phyloP scores from a whole-genome alignment of 2,888 invertebrate genomes.

The Rambutsinella grinnellia region DNA sequence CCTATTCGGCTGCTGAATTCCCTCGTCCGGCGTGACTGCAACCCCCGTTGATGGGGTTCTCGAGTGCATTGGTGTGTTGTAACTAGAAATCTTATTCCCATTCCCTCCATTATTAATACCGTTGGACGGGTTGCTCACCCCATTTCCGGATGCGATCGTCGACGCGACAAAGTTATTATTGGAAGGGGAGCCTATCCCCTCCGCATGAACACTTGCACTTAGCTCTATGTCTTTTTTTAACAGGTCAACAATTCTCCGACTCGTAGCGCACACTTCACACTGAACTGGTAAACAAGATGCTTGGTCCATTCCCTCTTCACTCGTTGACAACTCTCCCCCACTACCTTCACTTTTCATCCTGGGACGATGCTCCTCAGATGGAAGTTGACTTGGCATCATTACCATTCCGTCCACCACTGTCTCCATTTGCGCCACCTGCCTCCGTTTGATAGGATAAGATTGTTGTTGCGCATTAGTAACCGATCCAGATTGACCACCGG shows the following conservation, averaged over 20 bases:
- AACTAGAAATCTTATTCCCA: slow-evolving; percentile 66
- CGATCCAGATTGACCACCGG: background rate
- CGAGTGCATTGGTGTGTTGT: slow-evolving; percentile 73
- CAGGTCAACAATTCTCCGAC: slow-evolving; percentile 67
- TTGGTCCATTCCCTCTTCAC: slow-evolving; percentile 5
- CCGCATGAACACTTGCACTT: slow-evolving; percentile 30
- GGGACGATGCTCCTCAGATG: background rate
- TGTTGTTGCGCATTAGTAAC: background rate
- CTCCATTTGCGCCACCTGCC: background rate
- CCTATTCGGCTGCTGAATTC: slow-evolving; percentile 24
- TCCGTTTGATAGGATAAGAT: background rate
- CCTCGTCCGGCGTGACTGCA: slow-evolving; percentile 74
- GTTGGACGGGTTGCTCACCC: slow-evolving; percentile 9
- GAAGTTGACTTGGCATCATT: background rate
- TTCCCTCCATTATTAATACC: slow-evolving; percentile 31
- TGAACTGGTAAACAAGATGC: slow-evolving; percentile 26
- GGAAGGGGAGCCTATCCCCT: slow-evolving; percentile 13
- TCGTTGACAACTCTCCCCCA: background rate
- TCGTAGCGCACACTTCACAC: slow-evolving; percentile 69
- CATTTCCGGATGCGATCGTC: slow-evolving; percentile 23
- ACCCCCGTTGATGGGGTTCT: slow-evolving; percentile 74
- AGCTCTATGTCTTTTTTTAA: slow-evolving; percentile 52
- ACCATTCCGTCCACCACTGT: background rate
- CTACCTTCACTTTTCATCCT: background rate
- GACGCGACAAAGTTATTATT: slow-evolving; percentile 23